phyloP scores from a whole-genome alignment of 2,888 invertebrate genomes.

The Mythimna lalbum region DNA sequence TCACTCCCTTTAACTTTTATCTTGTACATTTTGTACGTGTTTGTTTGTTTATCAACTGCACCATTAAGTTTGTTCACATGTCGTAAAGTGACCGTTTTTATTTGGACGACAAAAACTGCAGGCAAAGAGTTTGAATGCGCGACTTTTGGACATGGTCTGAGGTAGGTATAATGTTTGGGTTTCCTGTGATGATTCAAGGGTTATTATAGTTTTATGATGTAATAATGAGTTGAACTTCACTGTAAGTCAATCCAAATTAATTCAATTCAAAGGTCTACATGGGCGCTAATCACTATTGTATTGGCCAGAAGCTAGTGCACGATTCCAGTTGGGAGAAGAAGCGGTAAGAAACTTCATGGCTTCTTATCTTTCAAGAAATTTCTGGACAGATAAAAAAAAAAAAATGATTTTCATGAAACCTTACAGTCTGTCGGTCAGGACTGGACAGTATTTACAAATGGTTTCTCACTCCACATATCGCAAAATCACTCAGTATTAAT shows the following conservation, averaged over 20 bases:
- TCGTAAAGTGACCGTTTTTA: conserved; percentile 74
- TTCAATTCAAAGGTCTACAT: not conserved
- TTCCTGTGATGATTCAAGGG: conserved; percentile 42
- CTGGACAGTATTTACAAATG: too few species aligned
- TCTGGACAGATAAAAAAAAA: too few species aligned
- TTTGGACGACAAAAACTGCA: conserved; percentile 77
- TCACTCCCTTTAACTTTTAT: conserved; percentile 32
- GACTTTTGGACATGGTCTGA: conserved; percentile 69
- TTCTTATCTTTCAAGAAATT: too few species aligned
- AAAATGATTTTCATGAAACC: too few species aligned
- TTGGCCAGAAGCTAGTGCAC: too few species aligned
- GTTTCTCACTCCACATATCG: too few species aligned
- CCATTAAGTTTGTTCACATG: conserved; percentile 57
- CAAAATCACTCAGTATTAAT: too few species aligned
- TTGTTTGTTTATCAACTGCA: conserved; percentile 33
- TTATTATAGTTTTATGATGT: conserved; percentile 23
- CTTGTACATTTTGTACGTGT: conserved; percentile 40
- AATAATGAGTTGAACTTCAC: not conserved
- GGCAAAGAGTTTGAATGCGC: conserved; percentile 70
- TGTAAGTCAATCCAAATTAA: not conserved
- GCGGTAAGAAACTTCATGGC: too few species aligned
- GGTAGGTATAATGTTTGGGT: conserved; percentile 49
- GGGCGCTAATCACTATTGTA: not conserved
- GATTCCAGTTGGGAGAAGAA: too few species aligned
- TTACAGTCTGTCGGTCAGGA: too few species aligned